Percentiles rank a stretch among this genome's conserved stretches.
phyloP scores from a whole-genome alignment of 2,888 invertebrate species.

The Volucella bombylans region DNA sequence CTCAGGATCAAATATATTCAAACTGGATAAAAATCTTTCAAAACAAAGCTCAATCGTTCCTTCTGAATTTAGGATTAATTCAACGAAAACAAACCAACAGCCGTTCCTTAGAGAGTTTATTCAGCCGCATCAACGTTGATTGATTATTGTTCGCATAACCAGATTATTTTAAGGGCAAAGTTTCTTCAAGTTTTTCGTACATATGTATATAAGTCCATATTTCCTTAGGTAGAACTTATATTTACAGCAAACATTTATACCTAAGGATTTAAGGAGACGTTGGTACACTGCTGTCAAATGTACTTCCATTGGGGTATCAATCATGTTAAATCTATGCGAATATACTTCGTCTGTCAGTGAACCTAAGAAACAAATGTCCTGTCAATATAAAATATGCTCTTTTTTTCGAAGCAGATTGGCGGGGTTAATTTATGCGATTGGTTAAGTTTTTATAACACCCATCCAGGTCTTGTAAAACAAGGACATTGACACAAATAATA shows the following conservation, averaged over 20 bases:
- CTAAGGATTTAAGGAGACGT: conserved; percentile 25
- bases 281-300: conserved; percentile 37
- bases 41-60: no score
- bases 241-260: conserved; percentile 31
- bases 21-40: no score
- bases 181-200: background rate
- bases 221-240: conserved; percentile 1
- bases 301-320: conserved; percentile 53
- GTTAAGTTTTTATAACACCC: conserved; percentile 32
- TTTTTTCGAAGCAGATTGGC: background rate
- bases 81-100: no score
- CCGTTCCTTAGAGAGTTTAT: conserved; percentile 34
- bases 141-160: conserved; percentile 40
- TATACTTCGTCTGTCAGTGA: conserved; percentile 46
- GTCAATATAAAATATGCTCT: conserved; percentile 44
- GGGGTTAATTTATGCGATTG: conserved; percentile 30
- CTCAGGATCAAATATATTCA: no score
- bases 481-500: conserved; percentile 31
- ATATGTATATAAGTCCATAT: conserved; percentile 8
- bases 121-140: conserved; percentile 51
- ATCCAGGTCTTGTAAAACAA: conserved; percentile 8
- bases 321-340: conserved; percentile 57
- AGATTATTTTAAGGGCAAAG: background rate
- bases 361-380: conserved; percentile 43
- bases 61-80: no score